A percentile compares a stretch with the other conserved stretches of the same genome.
phyloP scores from a whole-genome alignment of 2,113 vertebrate species.

The Noturus placidus region DNA sequence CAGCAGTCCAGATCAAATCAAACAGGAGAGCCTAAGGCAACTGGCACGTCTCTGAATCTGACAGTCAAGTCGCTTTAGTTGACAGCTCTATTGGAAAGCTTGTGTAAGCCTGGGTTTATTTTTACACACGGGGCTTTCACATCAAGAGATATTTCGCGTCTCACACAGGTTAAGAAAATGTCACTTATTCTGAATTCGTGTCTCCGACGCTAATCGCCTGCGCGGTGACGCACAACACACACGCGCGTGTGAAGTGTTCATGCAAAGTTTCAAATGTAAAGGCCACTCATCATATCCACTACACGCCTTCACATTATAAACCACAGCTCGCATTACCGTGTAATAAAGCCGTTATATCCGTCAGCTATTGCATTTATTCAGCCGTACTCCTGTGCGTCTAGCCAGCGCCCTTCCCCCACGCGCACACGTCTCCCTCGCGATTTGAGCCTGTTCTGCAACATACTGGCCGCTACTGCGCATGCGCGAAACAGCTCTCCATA shows the following conservation, averaged over 20 bases:
- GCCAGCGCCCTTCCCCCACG: conserved; percentile 68
- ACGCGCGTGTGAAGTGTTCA: not conserved
- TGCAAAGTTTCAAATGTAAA: not conserved
- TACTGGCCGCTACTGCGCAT: conserved; percentile 66
- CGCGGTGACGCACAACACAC: not conserved
- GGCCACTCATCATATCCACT: not conserved
- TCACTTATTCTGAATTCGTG: not conserved
- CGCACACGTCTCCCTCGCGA: conserved; percentile 52
- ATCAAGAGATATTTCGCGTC: not conserved
- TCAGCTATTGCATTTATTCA: conserved; percentile 57
- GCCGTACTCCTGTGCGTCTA: conserved; percentile 58
- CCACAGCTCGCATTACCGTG: not conserved
- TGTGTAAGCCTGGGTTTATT: not conserved
- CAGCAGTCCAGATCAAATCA: not conserved
- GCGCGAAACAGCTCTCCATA: conserved; percentile 58
- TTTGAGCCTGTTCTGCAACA: conserved; percentile 69
- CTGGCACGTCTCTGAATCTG: not conserved
- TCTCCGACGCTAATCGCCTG: not conserved
- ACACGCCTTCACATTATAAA: not conserved
- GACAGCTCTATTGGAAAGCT: not conserved
- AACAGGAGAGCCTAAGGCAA: not conserved
- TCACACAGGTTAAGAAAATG: not conserved
- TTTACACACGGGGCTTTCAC: not conserved
- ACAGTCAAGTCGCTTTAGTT: not conserved
- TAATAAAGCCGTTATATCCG: conserved; percentile 37